These are phyloP conservation scores for Itoplectis maculator DNA, from an alignment of 2,888 invertebrate genomes.

Conservation along the genomic window DNA sequence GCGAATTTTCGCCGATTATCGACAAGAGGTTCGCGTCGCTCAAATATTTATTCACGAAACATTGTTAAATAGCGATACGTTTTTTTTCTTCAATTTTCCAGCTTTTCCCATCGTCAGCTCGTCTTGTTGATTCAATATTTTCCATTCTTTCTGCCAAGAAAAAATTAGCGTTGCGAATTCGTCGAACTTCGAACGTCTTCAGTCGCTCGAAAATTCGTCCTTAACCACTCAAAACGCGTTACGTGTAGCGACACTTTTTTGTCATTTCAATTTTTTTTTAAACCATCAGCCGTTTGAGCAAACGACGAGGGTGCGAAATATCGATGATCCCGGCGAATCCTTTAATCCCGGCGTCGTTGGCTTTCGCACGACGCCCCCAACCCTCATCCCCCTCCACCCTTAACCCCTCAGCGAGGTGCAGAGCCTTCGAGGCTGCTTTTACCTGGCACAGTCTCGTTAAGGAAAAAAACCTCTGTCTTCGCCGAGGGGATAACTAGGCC, in stretches of 20 bases:
- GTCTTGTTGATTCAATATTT: too few species aligned
- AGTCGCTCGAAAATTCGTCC: neutral
- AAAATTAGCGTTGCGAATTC: too few species aligned
- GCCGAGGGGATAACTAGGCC: constrained; percentile 10
- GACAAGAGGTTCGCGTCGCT: too few species aligned
- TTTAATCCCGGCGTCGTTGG: constrained; percentile 24
- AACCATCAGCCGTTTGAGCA: neutral
- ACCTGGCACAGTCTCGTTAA: constrained; percentile 12
- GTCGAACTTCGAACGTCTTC: neutral
- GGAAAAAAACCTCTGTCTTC: neutral
- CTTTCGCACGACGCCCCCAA: constrained; percentile 16
- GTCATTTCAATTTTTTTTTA: neutral
- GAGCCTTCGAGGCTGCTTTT: constrained; percentile 4
- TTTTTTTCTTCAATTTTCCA: too few species aligned
- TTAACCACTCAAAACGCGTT: neutral
- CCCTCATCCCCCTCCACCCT: too few species aligned
- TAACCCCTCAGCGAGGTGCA: neutral
- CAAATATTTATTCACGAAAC: too few species aligned
- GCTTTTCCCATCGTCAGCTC: too few species aligned
- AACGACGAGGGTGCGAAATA: constrained; percentile 28
- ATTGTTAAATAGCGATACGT: too few species aligned
- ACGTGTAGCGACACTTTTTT: neutral
- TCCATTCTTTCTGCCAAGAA: too few species aligned
- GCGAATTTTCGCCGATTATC: too few species aligned
- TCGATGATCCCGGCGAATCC: constrained; percentile 26